Evolutionary conservation across 2,797 vertebrate species (phyloP), one percentile per base, ranked within the genome.

Genomic region (Channa striata): DNA sequence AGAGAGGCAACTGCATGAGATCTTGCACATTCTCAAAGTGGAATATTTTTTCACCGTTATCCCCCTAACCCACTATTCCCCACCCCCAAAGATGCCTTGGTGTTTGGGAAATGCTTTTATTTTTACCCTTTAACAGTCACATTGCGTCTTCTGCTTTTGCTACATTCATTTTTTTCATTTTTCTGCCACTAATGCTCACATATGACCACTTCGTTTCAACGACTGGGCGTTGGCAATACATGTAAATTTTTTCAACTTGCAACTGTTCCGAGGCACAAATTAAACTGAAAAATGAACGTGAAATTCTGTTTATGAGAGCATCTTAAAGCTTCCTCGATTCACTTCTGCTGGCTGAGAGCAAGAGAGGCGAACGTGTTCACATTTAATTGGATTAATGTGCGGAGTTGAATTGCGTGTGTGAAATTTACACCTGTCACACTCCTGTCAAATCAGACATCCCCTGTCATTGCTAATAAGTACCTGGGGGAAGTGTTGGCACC

Each of bases 1-100:
- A 90, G 85, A 85, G 90, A 91, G 83, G 91, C 88, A 92, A 94
- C 91, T 90, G 92, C 90, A 92, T 93, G 91, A 90, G 91, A 91
- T 93, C 90, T 93, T 93, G 86, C 93, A 94, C 91, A 89, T 91
- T 93, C 89, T 91, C 80, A 90, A 91, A 92, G 85, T 91, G 89
- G 90, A 91, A 82, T 88, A 77, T 89, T 89, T 89, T 91, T 87
- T 81, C 77, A 67, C 78, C 30, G 76, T 69, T 85, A 77, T 74
- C 81, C 82, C 70, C 69, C 72, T 30, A 72, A 59, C 72, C 76
- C 70, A 43, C 21, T 0, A 74, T 77, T 57, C 73, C 54, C 74
- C 71, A 46, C 63, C 77, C 68, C 70, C 51, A 43, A 84, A 58
- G 67, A 86, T 60, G 80, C 75, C 60, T 69, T 50, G 16, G 68